These are phyloP conservation scores for Ectemnius cavifrons DNA, from an alignment of 2,888 invertebrate species.

Conservation along the genomic window DNA sequence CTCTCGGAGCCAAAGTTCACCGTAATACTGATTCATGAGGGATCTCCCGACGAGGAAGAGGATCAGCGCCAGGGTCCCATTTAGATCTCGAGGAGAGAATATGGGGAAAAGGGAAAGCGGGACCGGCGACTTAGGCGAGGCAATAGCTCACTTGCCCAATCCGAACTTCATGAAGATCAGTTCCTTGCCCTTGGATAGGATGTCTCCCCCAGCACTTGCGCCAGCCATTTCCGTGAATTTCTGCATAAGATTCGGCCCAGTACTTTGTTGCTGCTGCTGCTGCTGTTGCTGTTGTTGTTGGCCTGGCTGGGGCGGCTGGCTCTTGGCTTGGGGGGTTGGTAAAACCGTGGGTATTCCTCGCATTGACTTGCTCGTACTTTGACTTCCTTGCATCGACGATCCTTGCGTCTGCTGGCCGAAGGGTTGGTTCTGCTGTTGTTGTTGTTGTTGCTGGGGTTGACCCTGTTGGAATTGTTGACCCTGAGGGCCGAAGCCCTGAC, in stretches of 20 bases:
- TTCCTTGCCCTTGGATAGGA: conserved; percentile 95
- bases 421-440: conserved; percentile 71
- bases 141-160: conserved; percentile 81
- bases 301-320: conserved; percentile 47
- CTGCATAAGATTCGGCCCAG: conserved; percentile 90
- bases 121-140: conserved; percentile 31
- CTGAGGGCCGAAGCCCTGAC: conserved; percentile 54
- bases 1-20: conserved; percentile 26
- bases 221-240: conserved; percentile 92
- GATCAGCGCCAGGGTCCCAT: conserved; percentile 7
- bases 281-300: conserved; percentile 77
- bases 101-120: conserved; percentile 22
- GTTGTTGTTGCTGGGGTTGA: conserved; percentile 61
- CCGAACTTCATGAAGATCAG: conserved; percentile 97
- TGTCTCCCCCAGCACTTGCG: conserved; percentile 90
- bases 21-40: conserved; percentile 42
- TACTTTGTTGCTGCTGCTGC: conserved; percentile 76
- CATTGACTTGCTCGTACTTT: conserved; percentile 69
- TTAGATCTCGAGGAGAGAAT: conserved; percentile 4
- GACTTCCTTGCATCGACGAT: conserved; percentile 66
- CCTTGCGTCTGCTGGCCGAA: conserved; percentile 70
- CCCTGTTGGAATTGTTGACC: conserved; percentile 60
- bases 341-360: conserved; percentile 80
- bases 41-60: conserved; percentile 6
- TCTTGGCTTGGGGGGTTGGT: conserved; percentile 75